Conservation (phyloP, 2,888 invertebrate species). For the Torymus texanus region DNA sequence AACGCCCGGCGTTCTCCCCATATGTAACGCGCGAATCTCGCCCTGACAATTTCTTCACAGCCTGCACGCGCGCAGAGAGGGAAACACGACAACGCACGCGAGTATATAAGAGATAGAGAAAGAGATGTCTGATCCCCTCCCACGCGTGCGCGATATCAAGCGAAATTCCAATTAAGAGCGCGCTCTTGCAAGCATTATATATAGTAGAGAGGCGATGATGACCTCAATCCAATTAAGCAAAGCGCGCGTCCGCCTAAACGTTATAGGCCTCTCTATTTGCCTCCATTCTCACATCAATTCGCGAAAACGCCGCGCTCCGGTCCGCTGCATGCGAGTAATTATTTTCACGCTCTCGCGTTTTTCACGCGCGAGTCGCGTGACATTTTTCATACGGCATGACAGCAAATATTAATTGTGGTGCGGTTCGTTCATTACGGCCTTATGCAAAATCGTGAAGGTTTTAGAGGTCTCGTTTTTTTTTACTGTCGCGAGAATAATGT, state of each 20-base stretch:
- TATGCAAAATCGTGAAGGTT: neutral
- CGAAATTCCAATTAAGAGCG: conserved; percentile 8
- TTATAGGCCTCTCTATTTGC: neutral
- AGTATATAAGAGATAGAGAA: too few relatives aligned
- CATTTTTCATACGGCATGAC: neutral
- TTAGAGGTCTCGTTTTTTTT: too few relatives aligned
- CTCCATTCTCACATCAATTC: conserved; percentile 45
- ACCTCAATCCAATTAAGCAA: conserved; percentile 46
- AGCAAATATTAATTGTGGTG: neutral
- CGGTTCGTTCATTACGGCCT: neutral
- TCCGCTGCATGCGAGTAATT: conserved; percentile 2
- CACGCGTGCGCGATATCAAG: conserved; percentile 11
- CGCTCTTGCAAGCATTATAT: neutral
- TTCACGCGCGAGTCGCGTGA: conserved; percentile 13
- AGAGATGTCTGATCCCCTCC: neutral
- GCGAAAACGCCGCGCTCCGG: neutral
- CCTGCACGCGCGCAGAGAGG: too few relatives aligned
- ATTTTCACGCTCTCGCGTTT: neutral
- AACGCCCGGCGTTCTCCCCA: too few relatives aligned
- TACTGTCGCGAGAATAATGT: too few relatives aligned
- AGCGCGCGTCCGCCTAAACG: neutral
- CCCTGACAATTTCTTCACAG: too few relatives aligned
- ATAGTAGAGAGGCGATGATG: conserved; percentile 7
- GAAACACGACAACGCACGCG: too few relatives aligned
- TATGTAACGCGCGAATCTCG: too few relatives aligned